Base-by-base conservation (phyloP, 2,888 invertebrate genomes). In the Plutella xylostella region DNA sequence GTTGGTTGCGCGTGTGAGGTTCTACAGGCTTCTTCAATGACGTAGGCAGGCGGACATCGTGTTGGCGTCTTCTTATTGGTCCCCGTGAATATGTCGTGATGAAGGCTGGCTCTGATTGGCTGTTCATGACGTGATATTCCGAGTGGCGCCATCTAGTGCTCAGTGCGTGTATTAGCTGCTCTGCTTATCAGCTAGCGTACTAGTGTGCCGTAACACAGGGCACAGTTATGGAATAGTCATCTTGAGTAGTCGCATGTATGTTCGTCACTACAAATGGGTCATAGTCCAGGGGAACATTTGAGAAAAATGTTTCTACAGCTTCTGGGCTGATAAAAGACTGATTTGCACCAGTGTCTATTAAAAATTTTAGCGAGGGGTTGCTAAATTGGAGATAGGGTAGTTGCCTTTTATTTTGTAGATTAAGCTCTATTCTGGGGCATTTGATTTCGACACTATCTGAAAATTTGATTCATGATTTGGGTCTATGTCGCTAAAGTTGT, bases 341-440 rank as follows among this genome's bases (percentile, higher is more conserved):
- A 25, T 52, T 52, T 4, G 52, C 50, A 4, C 52, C 52, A 0
- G 50, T 51, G 18, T 51, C 51, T 4, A 53, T 46, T 9, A 52
- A 17, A 0, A 52, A 25, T 20, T 53, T 51, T 3, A 53, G 15
- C 1, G 52, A 49, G 1, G 53, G 53, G 18, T 46, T 20, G 0
- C 11, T 1, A 14, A 50, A 47, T 15, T 47, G 49, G 5, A 51
- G 42, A 22, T 35, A 53, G 0, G 47, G 48, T 12, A 51, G 28
- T 14, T 50, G 46, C n/a, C 50, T 20, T 20, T 53, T 45, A 0
- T 42, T 47, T 20, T 50, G 48, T 0, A 48, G 7, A 28, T 53
- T 53, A 7, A 53, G 2, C 35, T 51, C 48, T 51, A 51, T 51
- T 40, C 47, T 49, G 25, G 34, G 33, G 42, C 45, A 30, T 46